Evolutionary conservation across 53 echinoderm and acorn worm genomes (phyloP).

Genomic region (Henricia sp.): DNA sequence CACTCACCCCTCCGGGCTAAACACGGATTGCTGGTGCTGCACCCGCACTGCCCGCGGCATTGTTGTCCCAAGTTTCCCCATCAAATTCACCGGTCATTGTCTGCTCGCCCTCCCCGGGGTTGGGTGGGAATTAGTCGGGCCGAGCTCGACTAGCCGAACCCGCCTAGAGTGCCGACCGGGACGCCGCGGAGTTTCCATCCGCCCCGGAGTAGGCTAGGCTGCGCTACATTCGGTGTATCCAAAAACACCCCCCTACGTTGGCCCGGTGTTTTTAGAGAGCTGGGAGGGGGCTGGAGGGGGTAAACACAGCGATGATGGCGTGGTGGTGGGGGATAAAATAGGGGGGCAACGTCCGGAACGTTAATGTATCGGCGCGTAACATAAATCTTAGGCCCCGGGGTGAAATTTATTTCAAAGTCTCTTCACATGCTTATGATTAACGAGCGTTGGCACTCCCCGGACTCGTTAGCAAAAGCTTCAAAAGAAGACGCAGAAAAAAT

Average conservation of each 20-base stretch:
- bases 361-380: constrained; percentile 60
- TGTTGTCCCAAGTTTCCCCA: constrained; percentile 57
- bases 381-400: constrained; percentile 46
- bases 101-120: constrained; percentile 48
- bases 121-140: constrained; percentile 59
- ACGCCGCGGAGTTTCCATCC: not conserved
- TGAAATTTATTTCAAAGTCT: constrained; percentile 51
- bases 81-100: constrained; percentile 62
- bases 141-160: constrained; percentile 47
- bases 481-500: not conserved
- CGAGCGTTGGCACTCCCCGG: constrained; percentile 42
- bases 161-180: constrained; percentile 21
- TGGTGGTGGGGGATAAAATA: constrained; percentile 11
- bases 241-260: constrained; percentile 20
- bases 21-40: constrained; percentile 49
- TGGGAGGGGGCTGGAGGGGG: constrained; percentile 35
- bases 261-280: constrained; percentile 42
- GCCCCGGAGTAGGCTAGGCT: not conserved
- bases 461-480: constrained; percentile 28
- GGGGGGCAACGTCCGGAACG: constrained; percentile 58
- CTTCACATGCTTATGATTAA: constrained; percentile 52
- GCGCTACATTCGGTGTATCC: too few relatives aligned
- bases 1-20: constrained; percentile 20
- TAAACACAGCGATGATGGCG: not conserved
- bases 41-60: constrained; percentile 52